Base-by-base conservation (phyloP, 1,140 invertebrate genomes). In the Megalonaias nervosa region DNA sequence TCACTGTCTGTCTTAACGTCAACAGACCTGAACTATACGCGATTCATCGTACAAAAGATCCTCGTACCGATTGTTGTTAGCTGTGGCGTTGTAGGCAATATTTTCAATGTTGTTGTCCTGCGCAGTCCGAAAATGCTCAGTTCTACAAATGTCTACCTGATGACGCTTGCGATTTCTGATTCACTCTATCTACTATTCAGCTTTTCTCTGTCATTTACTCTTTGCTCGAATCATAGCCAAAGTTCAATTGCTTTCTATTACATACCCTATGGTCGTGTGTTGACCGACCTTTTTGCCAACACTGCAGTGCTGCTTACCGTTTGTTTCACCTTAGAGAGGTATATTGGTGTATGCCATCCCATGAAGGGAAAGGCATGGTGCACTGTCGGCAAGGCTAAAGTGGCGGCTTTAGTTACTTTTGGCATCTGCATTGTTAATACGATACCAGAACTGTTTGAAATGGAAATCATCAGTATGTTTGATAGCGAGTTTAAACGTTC, bases 321-420 rank as follows among this genome's bases (percentile, higher is more conserved):
- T 6, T 93, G 94, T 55, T 96, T 96, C 87, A 96, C 95, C 5
- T 92, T 95, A 71, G 95, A 96, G 89, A 90, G 95, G 62, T 96
- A 95, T 91, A 94, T 95, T 69, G 94, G 94, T 48, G 94, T 96
- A 11, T 94, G 94, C 80, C 93, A 95, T 91, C 95, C 95, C 26
- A 94, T 96, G 85, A 92, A 93, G 79, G 94, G 95, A 31, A 94
- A 94, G 89, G 92, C 94, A 56, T 92, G 94, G 82, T 94, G 94
- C 85, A 95, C 94, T 3, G 93, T 94, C 81, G 87, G 73, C 21
- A 84, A 83, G 65, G 87, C 87, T 21, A 86, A 85, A 64, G 12
- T 86, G 11, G 77, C 82, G 12, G 84, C 84, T 1, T 56, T 84
- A n/a, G 15, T 79, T 0, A 82, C 82, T 1, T 77, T 82, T 31